phyloP scores from a whole-genome alignment of 2,888 invertebrate genomes.

The Colostygia pectinataria region DNA sequence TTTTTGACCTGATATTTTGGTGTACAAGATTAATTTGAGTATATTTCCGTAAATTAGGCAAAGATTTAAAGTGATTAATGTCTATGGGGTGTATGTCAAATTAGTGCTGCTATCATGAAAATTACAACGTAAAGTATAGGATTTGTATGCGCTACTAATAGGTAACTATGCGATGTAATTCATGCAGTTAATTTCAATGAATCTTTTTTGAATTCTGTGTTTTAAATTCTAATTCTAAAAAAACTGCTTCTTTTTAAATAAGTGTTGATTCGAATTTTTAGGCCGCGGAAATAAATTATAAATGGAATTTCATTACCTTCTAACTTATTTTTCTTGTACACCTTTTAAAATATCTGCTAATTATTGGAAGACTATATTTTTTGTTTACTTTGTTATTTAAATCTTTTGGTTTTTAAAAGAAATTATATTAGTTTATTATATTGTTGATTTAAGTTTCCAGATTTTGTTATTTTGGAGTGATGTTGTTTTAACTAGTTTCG shows the following conservation, averaged over 20 bases:
- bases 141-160: too few relatives aligned
- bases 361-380: constrained; percentile 4
- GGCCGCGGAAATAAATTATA: not conserved
- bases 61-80: too few relatives aligned
- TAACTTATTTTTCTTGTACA: constrained; percentile 3
- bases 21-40: constrained; percentile 5
- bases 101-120: too few relatives aligned
- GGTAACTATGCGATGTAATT: not conserved
- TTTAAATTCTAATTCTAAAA: constrained; percentile 2
- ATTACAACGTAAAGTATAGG: too few relatives aligned
- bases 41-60: too few relatives aligned
- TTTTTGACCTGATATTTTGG: constrained; percentile 31
- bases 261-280: constrained; percentile 6
- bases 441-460: constrained; percentile 13
- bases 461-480: not conserved
- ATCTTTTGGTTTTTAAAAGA: too few relatives aligned
- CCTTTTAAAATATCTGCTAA: constrained; percentile 1
- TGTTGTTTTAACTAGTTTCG: too few relatives aligned
- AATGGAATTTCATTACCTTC: too few relatives aligned
- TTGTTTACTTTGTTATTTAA: constrained; percentile 6
- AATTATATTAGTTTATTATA: not conserved
- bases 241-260: constrained; percentile 16
- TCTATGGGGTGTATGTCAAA: too few relatives aligned
- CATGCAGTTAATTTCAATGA: not conserved
- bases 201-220: too few relatives aligned